Percentiles rank a stretch among this genome's conserved stretches.
Evolutionary conservation across 2,113 vertebrate species (phyloP).

Genomic region (Nymphicus hollandicus): DNA sequence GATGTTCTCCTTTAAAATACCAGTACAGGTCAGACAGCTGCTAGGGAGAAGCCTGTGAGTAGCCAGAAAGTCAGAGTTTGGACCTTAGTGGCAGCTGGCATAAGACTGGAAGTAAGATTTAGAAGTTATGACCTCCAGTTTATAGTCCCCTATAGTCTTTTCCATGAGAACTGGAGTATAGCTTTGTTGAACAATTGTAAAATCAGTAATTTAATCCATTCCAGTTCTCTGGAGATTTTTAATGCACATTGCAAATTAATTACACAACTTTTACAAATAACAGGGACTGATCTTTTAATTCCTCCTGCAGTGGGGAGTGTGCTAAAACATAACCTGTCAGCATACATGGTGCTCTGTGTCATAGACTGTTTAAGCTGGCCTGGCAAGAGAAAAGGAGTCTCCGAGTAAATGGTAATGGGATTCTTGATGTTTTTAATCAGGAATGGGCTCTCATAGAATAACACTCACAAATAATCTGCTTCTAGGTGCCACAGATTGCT

Average conservation of each 20-base stretch:
- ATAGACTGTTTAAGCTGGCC: background rate
- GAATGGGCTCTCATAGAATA: background rate
- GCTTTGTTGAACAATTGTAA: background rate
- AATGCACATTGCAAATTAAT: background rate
- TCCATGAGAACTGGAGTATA: background rate
- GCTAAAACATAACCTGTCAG: background rate
- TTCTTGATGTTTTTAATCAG: background rate
- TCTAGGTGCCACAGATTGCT: background rate
- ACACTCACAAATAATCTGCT: background rate
- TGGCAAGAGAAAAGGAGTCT: background rate
- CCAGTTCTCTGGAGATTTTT: background rate
- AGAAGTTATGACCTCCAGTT: background rate
- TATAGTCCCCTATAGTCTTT: background rate
- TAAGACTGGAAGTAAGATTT: background rate
- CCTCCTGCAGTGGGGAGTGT: background rate
- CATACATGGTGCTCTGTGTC: fast-evolving
- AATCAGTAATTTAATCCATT: background rate
- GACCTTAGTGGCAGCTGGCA: background rate
- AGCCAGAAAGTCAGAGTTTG: background rate
- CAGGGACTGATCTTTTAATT: background rate
- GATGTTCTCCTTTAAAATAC: background rate
- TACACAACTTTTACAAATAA: background rate
- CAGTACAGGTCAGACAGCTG: background rate
- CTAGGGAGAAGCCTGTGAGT: background rate
- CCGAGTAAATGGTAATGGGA: background rate